phyloP scores from a whole-genome alignment of 2,113 vertebrate species.

The Galbula dea region DNA sequence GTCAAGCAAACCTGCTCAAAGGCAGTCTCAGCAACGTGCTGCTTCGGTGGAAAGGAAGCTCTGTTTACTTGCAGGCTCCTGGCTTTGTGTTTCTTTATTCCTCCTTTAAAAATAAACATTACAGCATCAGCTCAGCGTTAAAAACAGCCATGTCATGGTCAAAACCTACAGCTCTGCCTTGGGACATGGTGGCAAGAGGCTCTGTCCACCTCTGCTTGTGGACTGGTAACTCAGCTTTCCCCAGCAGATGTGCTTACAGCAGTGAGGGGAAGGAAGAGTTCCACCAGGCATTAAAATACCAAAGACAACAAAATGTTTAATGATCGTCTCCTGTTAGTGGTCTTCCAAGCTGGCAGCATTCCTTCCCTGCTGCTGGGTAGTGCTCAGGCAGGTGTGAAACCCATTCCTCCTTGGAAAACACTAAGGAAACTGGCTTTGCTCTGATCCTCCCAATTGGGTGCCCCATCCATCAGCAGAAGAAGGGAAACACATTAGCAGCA shows the following conservation, averaged over 20 bases:
- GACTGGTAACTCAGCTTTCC: background rate
- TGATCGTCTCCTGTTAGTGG: background rate
- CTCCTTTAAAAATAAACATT: rapidly evolving
- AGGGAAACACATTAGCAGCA: slow-evolving; percentile 36
- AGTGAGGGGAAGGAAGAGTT: background rate
- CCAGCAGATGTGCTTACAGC: background rate
- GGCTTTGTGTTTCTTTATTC: background rate
- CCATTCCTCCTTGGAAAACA: background rate
- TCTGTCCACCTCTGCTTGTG: background rate
- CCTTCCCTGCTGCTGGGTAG: background rate
- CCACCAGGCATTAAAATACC: background rate
- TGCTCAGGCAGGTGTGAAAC: slow-evolving; percentile 23
- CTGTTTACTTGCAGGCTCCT: background rate
- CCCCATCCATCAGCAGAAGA: background rate
- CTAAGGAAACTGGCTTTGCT: background rate
- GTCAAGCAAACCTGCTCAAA: background rate
- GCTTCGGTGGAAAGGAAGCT: background rate
- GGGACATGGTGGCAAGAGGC: rapidly evolving
- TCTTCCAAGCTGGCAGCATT: background rate
- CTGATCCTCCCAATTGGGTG: background rate
- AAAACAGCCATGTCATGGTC: rapidly evolving
- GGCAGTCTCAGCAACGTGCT: rapidly evolving
- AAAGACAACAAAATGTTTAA: background rate
- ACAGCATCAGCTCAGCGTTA: rapidly evolving
- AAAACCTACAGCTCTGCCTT: background rate